A percentile compares a stretch with the other conserved stretches of the same genome.
phyloP scores from a whole-genome alignment of 2,113 vertebrate genomes.

The Sander vitreus region DNA sequence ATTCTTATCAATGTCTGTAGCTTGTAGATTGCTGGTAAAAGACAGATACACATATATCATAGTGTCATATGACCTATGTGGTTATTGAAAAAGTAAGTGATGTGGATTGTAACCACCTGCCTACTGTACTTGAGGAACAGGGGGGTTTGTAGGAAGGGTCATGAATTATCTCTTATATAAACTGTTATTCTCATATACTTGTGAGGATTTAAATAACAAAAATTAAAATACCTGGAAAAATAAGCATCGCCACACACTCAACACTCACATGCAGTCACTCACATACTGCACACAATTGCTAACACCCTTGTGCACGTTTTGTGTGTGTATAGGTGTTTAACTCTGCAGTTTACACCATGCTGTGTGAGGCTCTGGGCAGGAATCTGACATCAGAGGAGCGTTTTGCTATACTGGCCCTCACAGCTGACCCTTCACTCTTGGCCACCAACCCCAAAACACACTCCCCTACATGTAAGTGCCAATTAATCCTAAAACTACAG shows the following conservation, averaged over 20 bases:
- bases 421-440: constrained; percentile 67
- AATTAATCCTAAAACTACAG: background rate
- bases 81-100: background rate
- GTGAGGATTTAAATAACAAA: background rate
- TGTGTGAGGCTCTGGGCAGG: constrained; percentile 77
- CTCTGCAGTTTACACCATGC: constrained; percentile 86
- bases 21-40: background rate
- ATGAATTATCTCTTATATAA: background rate
- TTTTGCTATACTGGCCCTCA: constrained; percentile 88
- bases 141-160: background rate
- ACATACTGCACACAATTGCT: background rate
- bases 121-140: background rate
- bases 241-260: background rate
- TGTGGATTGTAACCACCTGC: background rate
- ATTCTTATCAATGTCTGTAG: background rate
- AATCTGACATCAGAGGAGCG: constrained; percentile 77
- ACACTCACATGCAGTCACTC: no score
- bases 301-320: background rate
- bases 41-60: background rate
- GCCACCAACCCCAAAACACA: background rate
- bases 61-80: background rate
- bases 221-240: background rate
- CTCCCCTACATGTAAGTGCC: constrained; percentile 24
- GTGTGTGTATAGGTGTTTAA: constrained; percentile 86
- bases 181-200: background rate